Conservation (phyloP, 2,888 invertebrate species). For the Quadroppia sp. region DNA sequence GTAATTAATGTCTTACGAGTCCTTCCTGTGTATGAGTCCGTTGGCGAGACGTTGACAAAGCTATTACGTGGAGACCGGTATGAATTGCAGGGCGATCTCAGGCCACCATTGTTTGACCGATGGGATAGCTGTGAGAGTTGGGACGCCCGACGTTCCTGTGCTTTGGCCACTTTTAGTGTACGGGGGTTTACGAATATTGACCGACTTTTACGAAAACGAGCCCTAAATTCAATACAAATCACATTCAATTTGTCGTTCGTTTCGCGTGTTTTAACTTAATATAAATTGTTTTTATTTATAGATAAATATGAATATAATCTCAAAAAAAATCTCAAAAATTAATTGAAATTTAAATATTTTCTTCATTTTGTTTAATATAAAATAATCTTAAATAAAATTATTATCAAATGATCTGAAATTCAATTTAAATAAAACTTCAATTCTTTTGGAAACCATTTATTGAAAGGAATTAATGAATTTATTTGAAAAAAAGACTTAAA, state of each 20-base stretch:
- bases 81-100: constrained; percentile 9
- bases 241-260: neutral
- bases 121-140: constrained; percentile 40
- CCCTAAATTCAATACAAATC: constrained; percentile 16
- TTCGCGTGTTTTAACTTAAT: neutral
- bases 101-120: neutral
- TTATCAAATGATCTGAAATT: too few species aligned
- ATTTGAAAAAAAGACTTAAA: too few species aligned
- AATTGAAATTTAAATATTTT: too few species aligned
- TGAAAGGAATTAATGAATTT: too few species aligned
- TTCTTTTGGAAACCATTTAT: too few species aligned
- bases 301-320: too few species aligned
- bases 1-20: constrained; percentile 15
- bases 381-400: too few species aligned
- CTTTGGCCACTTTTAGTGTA: constrained; percentile 35
- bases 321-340: too few species aligned
- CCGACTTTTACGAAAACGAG: constrained; percentile 40
- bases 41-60: constrained; percentile 12
- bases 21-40: constrained; percentile 25
- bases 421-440: too few species aligned
- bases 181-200: constrained; percentile 39
- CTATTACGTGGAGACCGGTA: constrained; percentile 31
- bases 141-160: constrained; percentile 40
- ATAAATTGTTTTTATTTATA: too few species aligned
- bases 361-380: too few species aligned